Evolutionary conservation across 2,888 invertebrate species (phyloP).

Genomic region (Scaptomyza tumidula): DNA sequence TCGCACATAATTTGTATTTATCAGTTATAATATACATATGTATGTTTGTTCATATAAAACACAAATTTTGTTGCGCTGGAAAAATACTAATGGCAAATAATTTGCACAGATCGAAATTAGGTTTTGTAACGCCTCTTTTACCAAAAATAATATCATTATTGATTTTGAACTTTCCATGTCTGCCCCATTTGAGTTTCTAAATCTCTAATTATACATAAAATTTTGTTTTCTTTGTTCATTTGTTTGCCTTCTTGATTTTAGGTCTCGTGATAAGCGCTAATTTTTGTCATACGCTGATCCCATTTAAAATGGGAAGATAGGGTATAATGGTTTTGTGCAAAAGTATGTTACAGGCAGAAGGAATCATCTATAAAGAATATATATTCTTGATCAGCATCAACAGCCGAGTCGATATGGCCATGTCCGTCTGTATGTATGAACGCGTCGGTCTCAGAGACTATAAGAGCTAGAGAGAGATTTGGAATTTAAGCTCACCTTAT

Average conservation of each 20-base stretch:
- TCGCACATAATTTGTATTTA: background rate
- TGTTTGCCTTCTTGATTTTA: background rate
- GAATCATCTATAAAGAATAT: too few relatives aligned
- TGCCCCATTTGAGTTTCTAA: too few relatives aligned
- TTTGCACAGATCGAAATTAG: too few relatives aligned
- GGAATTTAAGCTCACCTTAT: too few relatives aligned
- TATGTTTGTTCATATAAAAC: background rate
- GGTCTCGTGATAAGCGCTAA: slow-evolving; percentile 46
- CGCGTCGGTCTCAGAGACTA: too few relatives aligned
- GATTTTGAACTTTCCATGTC: slow-evolving; percentile 20
- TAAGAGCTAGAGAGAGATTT: too few relatives aligned
- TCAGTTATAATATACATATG: background rate
- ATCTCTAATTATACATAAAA: slow-evolving; percentile 1
- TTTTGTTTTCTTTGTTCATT: background rate
- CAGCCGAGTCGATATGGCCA: too few relatives aligned
- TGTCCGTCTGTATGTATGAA: too few relatives aligned
- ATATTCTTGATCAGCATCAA: too few relatives aligned
- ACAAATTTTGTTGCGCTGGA: background rate
- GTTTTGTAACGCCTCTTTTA: background rate
- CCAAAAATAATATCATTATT: background rate
- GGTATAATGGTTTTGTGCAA: too few relatives aligned
- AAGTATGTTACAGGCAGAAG: too few relatives aligned
- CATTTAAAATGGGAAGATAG: too few relatives aligned
- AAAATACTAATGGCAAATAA: background rate
- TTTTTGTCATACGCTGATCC: background rate